Evolutionary conservation across 2,888 invertebrate species (phyloP).

Genomic region (Eremobia ochroleuca): DNA sequence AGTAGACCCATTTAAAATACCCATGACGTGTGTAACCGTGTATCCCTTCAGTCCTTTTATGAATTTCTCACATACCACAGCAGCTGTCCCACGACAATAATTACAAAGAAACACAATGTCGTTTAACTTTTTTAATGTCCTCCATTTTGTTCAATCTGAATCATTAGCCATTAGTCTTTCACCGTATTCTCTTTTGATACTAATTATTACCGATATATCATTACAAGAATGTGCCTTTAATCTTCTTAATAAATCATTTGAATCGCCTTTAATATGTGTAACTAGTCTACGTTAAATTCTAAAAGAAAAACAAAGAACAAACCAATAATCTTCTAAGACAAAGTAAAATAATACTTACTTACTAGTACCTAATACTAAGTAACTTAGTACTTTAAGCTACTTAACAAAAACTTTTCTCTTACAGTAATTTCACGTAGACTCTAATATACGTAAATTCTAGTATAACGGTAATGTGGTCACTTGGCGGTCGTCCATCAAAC

Average conservation of each 20-base stretch:
- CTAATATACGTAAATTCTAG: constrained; percentile 46
- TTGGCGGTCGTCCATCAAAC: constrained; percentile 75
- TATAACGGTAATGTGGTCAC: constrained; percentile 66
- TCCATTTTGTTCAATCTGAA: constrained; percentile 56
- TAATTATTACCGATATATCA: constrained; percentile 59
- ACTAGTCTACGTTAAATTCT: background rate
- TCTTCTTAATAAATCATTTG: constrained; percentile 47
- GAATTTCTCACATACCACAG: constrained; percentile 9
- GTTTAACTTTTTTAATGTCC: constrained; percentile 49
- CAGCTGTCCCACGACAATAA: constrained; percentile 40
- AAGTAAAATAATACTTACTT: constrained; percentile 12
- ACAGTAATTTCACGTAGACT: constrained; percentile 45
- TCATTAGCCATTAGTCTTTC: constrained; percentile 61
- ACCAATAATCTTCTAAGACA: background rate
- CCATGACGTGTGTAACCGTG: background rate
- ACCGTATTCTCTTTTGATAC: constrained; percentile 60
- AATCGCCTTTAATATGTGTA: constrained; percentile 18
- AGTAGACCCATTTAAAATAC: background rate
- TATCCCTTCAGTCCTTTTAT: constrained; percentile 6
- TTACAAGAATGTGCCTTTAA: constrained; percentile 55
- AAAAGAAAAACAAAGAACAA: constrained; percentile 4
- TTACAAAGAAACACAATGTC: constrained; percentile 48
- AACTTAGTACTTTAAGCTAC: constrained; percentile 35
- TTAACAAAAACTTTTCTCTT: constrained; percentile 54
- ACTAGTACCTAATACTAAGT: constrained; percentile 12